phyloP scores from a whole-genome alignment of 2,113 vertebrate genomes.

The Ophiodon elongatus region DNA sequence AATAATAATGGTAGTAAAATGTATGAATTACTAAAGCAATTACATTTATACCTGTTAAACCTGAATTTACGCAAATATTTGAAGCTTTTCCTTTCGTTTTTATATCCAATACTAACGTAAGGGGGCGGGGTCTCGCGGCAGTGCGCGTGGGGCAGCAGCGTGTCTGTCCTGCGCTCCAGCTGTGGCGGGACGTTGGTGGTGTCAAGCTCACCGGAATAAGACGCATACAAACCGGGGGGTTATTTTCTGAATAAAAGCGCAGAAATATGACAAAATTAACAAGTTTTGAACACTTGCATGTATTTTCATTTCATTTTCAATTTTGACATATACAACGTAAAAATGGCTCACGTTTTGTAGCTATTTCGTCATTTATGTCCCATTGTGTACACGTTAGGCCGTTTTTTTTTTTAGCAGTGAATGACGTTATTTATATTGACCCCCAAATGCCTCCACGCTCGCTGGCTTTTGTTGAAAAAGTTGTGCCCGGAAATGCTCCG shows the following conservation, averaged over 20 bases:
- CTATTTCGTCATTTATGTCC: not conserved
- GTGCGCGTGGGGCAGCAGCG: slow-evolving; percentile 10
- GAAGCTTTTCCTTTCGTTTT: not conserved
- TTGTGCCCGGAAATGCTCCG: not conserved
- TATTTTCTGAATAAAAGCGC: not conserved
- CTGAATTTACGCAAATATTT: not conserved
- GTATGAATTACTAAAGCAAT: not conserved
- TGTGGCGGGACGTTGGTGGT: not conserved
- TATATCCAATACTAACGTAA: not conserved
- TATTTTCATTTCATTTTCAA: not conserved
- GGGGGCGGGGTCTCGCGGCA: slow-evolving; percentile 31
- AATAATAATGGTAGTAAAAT: not conserved
- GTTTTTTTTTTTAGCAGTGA: not conserved
- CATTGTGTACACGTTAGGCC: not conserved
- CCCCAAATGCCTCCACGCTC: too few relatives aligned
- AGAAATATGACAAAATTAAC: not conserved
- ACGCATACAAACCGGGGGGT: not conserved
- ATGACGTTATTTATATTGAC: not conserved
- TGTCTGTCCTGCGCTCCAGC: slow-evolving; percentile 24
- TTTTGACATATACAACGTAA: too few relatives aligned
- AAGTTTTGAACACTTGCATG: not conserved
- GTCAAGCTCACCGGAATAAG: not conserved
- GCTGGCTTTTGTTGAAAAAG: not conserved
- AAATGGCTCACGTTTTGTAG: too few relatives aligned
- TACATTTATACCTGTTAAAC: not conserved